Conservation (phyloP, 2,888 invertebrate genomes). For the Erannis defoliaria region DNA sequence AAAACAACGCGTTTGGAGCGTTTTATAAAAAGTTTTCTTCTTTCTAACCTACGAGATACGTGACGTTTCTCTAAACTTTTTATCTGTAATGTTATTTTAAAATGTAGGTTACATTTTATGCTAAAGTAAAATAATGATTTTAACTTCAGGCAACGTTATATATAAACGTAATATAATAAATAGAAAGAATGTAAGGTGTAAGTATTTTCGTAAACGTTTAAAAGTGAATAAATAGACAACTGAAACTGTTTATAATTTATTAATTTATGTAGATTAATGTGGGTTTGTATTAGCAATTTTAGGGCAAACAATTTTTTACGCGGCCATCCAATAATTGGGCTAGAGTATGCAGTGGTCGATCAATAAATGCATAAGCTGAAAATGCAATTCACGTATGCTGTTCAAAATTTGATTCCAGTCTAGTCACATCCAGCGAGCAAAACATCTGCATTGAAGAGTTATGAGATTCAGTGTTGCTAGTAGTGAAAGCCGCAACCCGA, state of each 20-base stretch:
- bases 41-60: constrained; percentile 17
- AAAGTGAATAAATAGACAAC: no score
- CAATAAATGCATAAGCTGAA: constrained; percentile 13
- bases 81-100: background rate
- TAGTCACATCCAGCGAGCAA: constrained; percentile 50
- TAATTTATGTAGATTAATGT: no score
- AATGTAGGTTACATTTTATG: background rate
- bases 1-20: constrained; percentile 24
- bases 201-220: no score
- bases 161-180: no score
- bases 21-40: constrained; percentile 22
- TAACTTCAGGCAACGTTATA: no score
- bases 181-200: no score
- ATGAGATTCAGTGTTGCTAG: constrained; percentile 66
- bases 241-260: no score
- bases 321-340: background rate
- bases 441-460: constrained; percentile 61
- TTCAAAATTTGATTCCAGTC: constrained; percentile 44
- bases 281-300: no score
- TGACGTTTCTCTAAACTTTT: constrained; percentile 9
- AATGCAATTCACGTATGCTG: constrained; percentile 37
- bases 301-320: no score
- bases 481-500: constrained; percentile 62
- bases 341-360: background rate
- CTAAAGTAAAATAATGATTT: background rate